Evolutionary conservation across 2,797 vertebrate species (phyloP).

Genomic region (Babyrousa celebensis): DNA sequence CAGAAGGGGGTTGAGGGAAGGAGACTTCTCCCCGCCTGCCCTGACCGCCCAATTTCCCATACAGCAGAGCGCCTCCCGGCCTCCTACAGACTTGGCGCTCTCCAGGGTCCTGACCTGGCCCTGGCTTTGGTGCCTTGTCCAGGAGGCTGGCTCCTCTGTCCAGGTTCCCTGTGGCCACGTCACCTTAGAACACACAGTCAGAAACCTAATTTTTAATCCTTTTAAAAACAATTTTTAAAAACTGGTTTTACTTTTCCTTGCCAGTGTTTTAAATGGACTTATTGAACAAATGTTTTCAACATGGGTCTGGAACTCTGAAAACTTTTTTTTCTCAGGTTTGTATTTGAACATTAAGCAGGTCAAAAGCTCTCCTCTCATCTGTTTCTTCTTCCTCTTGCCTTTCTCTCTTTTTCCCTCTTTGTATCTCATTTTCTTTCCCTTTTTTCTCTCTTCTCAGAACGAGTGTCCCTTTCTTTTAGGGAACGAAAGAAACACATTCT

Average conservation of each 20-base stretch:
- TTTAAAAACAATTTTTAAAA: not conserved
- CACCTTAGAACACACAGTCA: not conserved
- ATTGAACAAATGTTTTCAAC: not conserved
- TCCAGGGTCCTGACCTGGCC: slow-evolving; percentile 77
- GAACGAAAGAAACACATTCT: not conserved
- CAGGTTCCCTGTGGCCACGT: not conserved
- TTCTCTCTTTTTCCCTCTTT: not conserved
- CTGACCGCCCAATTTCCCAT: no score
- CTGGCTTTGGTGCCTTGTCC: not conserved
- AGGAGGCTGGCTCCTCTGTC: not conserved
- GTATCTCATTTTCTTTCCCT: not conserved
- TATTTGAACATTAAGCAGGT: not conserved
- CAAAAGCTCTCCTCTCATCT: not conserved
- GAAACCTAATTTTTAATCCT: not conserved
- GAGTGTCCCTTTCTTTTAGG: not conserved
- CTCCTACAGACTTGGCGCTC: not conserved
- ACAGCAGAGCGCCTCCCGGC: rapidly evolving
- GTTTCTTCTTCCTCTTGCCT: not conserved
- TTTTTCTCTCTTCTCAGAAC: not conserved
- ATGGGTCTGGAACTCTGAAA: not conserved
- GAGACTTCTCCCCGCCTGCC: not conserved
- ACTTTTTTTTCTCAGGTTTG: slow-evolving; percentile 28
- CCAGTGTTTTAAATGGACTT: slow-evolving; percentile 28
- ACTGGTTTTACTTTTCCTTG: not conserved
- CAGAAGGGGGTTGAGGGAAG: not conserved